Evolutionary conservation across 2,797 vertebrate species (phyloP).

Genomic region (Hypotaenidia philippensis): DNA sequence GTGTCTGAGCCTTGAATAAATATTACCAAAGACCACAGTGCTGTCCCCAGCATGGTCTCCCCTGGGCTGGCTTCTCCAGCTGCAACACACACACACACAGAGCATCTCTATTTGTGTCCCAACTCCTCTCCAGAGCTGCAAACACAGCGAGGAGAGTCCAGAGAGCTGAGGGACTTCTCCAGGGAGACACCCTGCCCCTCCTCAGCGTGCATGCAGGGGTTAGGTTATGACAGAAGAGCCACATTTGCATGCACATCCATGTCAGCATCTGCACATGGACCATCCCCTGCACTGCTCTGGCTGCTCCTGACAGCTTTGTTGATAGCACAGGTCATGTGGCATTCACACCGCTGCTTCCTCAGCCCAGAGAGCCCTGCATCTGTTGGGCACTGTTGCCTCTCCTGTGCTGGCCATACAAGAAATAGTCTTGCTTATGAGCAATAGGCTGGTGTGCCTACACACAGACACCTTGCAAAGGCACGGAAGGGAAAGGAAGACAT

Average conservation of each 20-base stretch:
- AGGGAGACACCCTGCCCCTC: background rate
- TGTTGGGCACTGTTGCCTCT: background rate
- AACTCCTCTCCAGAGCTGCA: background rate
- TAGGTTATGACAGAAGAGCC: background rate
- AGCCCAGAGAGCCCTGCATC: accelerated
- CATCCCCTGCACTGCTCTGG: background rate
- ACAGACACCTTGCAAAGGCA: background rate
- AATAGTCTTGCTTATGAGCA: background rate
- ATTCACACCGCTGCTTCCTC: background rate
- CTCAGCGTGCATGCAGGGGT: background rate
- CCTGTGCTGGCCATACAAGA: background rate
- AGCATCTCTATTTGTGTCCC: background rate
- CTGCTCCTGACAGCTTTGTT: background rate
- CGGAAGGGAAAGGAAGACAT: background rate
- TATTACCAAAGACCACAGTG: background rate
- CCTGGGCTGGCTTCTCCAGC: background rate
- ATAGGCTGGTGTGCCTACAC: background rate
- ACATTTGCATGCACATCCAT: accelerated
- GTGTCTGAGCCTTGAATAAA: background rate
- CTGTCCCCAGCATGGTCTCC: background rate
- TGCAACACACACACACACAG: background rate
- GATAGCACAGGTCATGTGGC: accelerated
- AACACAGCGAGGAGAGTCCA: background rate
- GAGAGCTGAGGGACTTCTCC: background rate
- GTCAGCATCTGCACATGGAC: background rate